phyloP scores from a whole-genome alignment of 2,113 vertebrate genomes.

The Eleginops maclovinus region DNA sequence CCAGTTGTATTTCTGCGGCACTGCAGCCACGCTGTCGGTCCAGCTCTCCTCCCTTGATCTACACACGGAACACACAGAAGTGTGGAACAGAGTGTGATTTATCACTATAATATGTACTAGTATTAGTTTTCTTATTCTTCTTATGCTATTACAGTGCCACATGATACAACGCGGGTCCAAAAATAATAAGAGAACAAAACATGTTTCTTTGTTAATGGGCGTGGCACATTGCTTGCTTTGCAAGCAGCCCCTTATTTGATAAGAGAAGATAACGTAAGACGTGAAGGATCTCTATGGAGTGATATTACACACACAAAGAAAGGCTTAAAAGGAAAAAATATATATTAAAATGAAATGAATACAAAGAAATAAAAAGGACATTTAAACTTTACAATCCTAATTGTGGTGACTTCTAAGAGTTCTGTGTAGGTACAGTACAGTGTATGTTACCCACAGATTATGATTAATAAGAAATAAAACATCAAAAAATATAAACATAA shows the following conservation, averaged over 20 bases:
- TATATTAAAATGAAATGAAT: background rate
- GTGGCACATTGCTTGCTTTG: background rate
- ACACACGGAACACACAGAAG: background rate
- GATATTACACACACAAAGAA: background rate
- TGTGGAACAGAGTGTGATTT: constrained; percentile 24
- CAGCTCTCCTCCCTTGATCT: constrained; percentile 57
- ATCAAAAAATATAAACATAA: background rate
- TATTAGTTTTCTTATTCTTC: background rate
- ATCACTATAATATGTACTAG: background rate
- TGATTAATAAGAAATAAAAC: background rate
- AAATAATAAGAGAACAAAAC: background rate
- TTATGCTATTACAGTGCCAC: background rate
- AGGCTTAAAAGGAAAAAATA: background rate
- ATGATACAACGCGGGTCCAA: background rate
- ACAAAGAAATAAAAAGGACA: background rate
- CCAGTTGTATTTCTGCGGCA: constrained; percentile 65
- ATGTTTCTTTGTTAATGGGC: background rate
- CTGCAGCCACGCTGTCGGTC: constrained; percentile 68
- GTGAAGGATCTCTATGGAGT: background rate
- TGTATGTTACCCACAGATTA: background rate
- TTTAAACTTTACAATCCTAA: background rate
- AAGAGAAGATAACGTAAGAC: background rate
- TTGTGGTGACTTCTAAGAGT: background rate
- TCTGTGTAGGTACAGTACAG: background rate
- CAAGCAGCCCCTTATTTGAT: background rate